These are phyloP conservation scores for Sialis lutaria DNA, from an alignment of 2,888 invertebrate genomes.

Conservation along the genomic window DNA sequence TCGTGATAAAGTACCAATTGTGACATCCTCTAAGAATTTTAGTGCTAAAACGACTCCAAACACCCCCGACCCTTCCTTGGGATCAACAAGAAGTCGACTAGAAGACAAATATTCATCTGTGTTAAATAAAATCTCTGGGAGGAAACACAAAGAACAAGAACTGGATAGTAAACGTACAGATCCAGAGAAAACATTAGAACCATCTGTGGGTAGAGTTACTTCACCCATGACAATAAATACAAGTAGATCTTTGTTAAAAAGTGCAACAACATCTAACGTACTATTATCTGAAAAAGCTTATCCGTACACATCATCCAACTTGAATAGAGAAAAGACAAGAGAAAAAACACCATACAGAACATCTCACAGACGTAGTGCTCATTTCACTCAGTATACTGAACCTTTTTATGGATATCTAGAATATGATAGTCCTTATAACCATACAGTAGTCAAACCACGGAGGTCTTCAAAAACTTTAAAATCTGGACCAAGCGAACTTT, in stretches of 20 bases:
- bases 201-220: conserved; percentile 26
- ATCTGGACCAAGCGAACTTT: conserved; percentile 14
- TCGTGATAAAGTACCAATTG: conserved; percentile 27
- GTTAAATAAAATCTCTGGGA: conserved; percentile 47
- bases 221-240: conserved; percentile 16
- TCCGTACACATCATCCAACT: conserved; percentile 29
- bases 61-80: conserved; percentile 23
- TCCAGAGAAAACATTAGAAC: conserved; percentile 54
- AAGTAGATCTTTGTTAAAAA: conserved; percentile 38
- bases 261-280: conserved; percentile 45
- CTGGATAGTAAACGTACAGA: conserved; percentile 28
- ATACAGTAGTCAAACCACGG: neutral
- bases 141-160: conserved; percentile 34
- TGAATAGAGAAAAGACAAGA: conserved; percentile 27
- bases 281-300: conserved; percentile 51
- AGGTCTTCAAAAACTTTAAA: neutral
- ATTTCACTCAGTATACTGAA: conserved; percentile 16
- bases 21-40: conserved; percentile 17
- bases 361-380: conserved; percentile 22
- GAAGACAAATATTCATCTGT: conserved; percentile 68
- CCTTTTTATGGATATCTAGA: conserved; percentile 22
- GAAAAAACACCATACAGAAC: conserved; percentile 46
- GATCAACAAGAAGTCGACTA: conserved; percentile 45
- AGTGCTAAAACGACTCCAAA: conserved; percentile 11
- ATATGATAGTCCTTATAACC: conserved; percentile 15